A percentile compares a stretch with the other conserved stretches of the same genome.
These are phyloP conservation scores for Coenonympha arcania DNA, from an alignment of 2,888 invertebrate species.

Conservation along the genomic window DNA sequence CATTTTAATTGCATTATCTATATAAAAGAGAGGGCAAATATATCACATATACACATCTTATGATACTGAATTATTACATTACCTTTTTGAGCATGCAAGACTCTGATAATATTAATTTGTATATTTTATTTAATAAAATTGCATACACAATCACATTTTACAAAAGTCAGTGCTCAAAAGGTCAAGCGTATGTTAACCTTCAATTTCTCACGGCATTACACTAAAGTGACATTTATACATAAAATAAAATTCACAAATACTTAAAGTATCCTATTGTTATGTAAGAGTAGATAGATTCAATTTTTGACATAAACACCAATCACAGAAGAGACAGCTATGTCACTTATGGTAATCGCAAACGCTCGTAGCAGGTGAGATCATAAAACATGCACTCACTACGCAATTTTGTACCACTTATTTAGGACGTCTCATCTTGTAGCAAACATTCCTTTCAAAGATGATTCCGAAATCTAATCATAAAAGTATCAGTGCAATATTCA, in stretches of 20 bases:
- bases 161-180: slow-evolving; percentile 18
- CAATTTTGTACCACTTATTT: too few species aligned
- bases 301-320: slow-evolving; percentile 41
- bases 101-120: slow-evolving; percentile 6
- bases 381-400: too few species aligned
- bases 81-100: slow-evolving; percentile 19
- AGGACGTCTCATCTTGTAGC: too few species aligned
- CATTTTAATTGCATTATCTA: slow-evolving; percentile 17
- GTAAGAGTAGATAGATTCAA: slow-evolving; percentile 46
- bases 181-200: slow-evolving; percentile 9
- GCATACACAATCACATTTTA: slow-evolving; percentile 17
- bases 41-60: slow-evolving; percentile 26
- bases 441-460: too few species aligned
- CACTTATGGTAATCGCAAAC: too few species aligned
- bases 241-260: slow-evolving; percentile 42
- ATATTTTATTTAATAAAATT: slow-evolving; percentile 18
- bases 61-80: slow-evolving; percentile 17
- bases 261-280: slow-evolving; percentile 47
- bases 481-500: too few species aligned
- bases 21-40: slow-evolving; percentile 23
- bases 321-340: slow-evolving; percentile 35
- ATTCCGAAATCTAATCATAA: too few species aligned
- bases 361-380: too few species aligned
- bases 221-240: slow-evolving; percentile 33
- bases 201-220: slow-evolving; percentile 26